Percentiles rank a stretch among this genome's conserved stretches.
phyloP scores from a whole-genome alignment of 2,797 vertebrate species.

The Mionectes olivaceus region DNA sequence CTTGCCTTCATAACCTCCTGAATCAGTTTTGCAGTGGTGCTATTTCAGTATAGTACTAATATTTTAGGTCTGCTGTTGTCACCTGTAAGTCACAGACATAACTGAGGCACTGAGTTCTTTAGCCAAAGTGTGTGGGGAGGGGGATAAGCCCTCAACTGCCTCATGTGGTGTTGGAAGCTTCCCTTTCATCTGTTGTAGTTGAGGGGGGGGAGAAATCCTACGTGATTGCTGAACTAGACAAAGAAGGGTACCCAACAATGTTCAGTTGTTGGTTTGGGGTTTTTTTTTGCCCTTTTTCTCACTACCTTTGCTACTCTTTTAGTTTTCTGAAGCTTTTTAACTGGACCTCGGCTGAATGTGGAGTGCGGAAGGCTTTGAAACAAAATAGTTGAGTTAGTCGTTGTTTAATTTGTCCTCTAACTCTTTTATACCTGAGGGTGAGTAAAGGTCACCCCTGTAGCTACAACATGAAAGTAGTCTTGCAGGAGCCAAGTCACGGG shows the following conservation, averaged over 20 bases:
- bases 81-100: background rate
- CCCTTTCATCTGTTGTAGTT: background rate
- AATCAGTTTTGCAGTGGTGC: background rate
- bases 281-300: background rate
- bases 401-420: background rate
- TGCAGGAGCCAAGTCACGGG: conserved; percentile 3
- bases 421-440: background rate
- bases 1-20: background rate
- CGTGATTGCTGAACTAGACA: background rate
- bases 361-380: background rate
- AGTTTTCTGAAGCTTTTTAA: background rate
- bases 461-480: background rate
- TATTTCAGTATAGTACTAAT: background rate
- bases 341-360: accelerated
- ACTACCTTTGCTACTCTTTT: background rate
- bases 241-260: background rate
- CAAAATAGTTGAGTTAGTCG: background rate
- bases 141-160: background rate
- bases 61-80: background rate
- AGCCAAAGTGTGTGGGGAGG: background rate
- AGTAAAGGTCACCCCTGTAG: conserved; percentile 50
- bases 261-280: background rate
- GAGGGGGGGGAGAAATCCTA: background rate
- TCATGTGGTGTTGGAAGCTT: background rate
- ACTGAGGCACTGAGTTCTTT: background rate